phyloP scores from a whole-genome alignment of 2,888 invertebrate genomes.

The Coenonympha arcania region DNA sequence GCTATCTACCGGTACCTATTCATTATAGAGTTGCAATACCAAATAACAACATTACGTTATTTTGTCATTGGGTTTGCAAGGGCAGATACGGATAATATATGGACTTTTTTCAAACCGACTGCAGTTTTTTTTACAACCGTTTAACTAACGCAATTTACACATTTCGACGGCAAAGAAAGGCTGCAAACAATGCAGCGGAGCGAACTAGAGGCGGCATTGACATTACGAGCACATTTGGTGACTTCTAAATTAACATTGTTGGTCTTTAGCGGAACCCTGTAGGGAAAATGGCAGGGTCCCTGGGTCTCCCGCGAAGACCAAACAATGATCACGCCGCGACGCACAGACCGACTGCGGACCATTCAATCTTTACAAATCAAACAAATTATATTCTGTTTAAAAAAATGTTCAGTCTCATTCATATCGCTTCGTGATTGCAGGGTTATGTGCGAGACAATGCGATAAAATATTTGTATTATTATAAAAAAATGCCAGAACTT shows the following conservation, averaged over 20 bases:
- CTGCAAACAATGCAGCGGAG: conserved; percentile 43
- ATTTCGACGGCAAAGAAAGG: conserved; percentile 23
- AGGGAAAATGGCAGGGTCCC: conserved; percentile 66
- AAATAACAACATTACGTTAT: no score
- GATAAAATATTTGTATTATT: conserved; percentile 1
- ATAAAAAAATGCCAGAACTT: no score
- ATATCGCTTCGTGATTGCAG: conserved; percentile 27
- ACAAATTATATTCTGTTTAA: conserved; percentile 70
- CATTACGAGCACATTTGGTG: conserved; percentile 58
- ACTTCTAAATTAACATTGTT: conserved; percentile 59
- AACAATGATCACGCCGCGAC: conserved; percentile 54
- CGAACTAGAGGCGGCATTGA: conserved; percentile 45
- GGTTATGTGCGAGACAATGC: conserved; percentile 23
- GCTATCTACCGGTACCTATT: no score
- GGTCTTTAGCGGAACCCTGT: conserved; percentile 68
- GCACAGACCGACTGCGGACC: conserved; percentile 46
- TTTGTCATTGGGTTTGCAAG: no score
- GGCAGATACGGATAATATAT: no score
- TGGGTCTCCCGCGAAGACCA: conserved; percentile 61
- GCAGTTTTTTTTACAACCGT: background rate
- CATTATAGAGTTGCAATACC: no score
- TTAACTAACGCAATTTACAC: background rate
- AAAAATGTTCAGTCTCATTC: conserved; percentile 52
- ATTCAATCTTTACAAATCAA: conserved; percentile 70
- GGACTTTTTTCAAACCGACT: no score